Base-by-base conservation (phyloP, 2,113 vertebrate species). In the Phalacrocorax pelagicus region DNA sequence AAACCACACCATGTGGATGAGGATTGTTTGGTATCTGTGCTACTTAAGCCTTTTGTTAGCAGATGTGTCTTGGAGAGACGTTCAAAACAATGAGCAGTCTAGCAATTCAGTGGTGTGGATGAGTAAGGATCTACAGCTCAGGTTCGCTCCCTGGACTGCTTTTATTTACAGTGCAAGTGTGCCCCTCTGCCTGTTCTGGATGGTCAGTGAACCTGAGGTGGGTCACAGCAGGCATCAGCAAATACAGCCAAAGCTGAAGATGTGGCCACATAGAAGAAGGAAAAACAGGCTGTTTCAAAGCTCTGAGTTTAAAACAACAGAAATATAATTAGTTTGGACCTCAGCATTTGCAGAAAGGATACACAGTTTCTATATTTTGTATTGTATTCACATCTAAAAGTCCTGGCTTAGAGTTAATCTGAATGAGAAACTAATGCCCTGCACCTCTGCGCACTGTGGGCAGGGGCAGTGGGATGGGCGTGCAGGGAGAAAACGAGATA, bases 381-480 rank as follows among this genome's bases (percentile, higher is more conserved):
- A 20, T 30, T 73, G 4, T 8, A 21, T 9, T 90, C 38, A 44
- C 12, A 44, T 83, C 47, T 59, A 32, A 81, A 88, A 61, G 15
- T 22, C 10, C 30, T 69, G 65, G 26, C 7, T 81, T 62, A 46
- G 44, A 77, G 17, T 51, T n/a, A 81, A 18, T 26, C 49, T 65
- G 44, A 55, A 34, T 61, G 57, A 80, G 66, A 22, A 65, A 27
- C 5, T 20, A 12, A 46, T n/a, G 27, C 17, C 12, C 42, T 65
- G 11, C 2, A 36, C 11, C 42, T 22, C 19, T 69, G 36, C 75
- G 42, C 4, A 3, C 19, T 18, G 17, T 46, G 51, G 13, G 6
- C 27, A 57, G 12, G 19, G 27, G 4, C 7, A 66, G 7, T 13
- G 12, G 0, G 0, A 40, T 0, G 2, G 18, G 12, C 29, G 14